These are phyloP conservation scores for Cremastobaeus sp. DNA, from an alignment of 2,888 invertebrate species.

Conservation along the genomic window DNA sequence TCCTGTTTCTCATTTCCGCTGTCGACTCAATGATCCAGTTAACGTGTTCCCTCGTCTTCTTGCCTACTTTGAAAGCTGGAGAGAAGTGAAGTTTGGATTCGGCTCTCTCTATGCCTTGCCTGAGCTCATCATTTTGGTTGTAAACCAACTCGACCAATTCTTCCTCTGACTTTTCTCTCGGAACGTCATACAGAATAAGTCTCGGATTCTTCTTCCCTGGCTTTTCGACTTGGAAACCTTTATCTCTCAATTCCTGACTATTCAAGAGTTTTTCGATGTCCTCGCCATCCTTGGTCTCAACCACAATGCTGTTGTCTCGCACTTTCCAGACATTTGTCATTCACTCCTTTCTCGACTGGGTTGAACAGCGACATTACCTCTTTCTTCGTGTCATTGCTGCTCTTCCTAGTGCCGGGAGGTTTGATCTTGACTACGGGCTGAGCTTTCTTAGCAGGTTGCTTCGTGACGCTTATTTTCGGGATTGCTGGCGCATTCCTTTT, in stretches of 20 bases:
- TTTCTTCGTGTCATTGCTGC: not conserved
- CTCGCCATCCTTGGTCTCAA: not conserved
- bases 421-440: not conserved
- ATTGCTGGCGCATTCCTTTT: too few species aligned
- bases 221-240: not conserved
- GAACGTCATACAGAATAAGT: slow-evolving; percentile 14
- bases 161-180: not conserved
- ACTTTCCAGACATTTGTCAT: not conserved
- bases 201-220: not conserved
- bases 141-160: not conserved
- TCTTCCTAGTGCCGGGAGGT: not conserved
- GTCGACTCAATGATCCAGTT: slow-evolving; percentile 38
- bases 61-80: slow-evolving; percentile 5
- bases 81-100: not conserved
- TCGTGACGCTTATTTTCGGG: not conserved
- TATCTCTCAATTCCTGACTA: not conserved
- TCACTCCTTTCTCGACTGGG: not conserved
- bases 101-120: not conserved
- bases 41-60: not conserved
- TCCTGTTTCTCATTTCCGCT: slow-evolving; percentile 18
- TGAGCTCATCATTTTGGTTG: slow-evolving; percentile 14
- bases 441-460: not conserved
- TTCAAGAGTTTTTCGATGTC: not conserved
- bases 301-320: not conserved
- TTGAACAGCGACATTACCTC: not conserved